Base-by-base conservation (phyloP, 2,113 vertebrate species). In the Equus przewalskii region DNA sequence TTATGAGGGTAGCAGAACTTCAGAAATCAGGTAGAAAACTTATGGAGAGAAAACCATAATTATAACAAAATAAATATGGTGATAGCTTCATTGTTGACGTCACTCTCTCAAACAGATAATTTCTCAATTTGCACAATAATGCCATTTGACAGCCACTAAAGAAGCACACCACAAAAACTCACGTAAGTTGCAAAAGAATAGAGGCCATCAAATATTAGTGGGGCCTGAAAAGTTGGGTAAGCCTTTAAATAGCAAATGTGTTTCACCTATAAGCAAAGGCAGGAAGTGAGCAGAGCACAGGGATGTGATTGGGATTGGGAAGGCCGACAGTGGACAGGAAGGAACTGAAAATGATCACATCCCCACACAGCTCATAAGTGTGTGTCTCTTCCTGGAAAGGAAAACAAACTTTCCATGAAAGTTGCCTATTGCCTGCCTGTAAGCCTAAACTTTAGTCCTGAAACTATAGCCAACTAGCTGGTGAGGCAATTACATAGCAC, bases 271-370 rank as follows among this genome's bases (percentile, higher is more conserved):
- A 62, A 84, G 79, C 76, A 54, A 60, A 96, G 75, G 30, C 76
- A 94, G 92, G 89, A 91, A 80, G 69, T 44, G 21, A 84, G 51
- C 44, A 28, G 69, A 79, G 51, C 1, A 0, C 4, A 3, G 28
- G 62, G 54, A 24, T 36, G 21, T 58, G n/a, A 94, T 12, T 80
- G 13, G 7, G 33, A 51, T 0, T 58, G 22, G 22, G n/a, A 67
- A 87, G 49, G 82, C 44, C 41, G 62, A 24, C 44, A 7, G 12
- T 49, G 41, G 75, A 67, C 2, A 18, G 76, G 49, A 94, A 84
- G 76, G 58, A 95, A 94, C 69, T 83, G 79, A 89, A 96, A 96
- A 95, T 41, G 83, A 88, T 70, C 86, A 75, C 24, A 60, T 89
- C 83, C 65, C 22, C 62, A 44, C 78, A 89, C 6, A 78, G 30